phyloP scores from a whole-genome alignment of 2,888 invertebrate genomes.

The Scaeva pyrastri region DNA sequence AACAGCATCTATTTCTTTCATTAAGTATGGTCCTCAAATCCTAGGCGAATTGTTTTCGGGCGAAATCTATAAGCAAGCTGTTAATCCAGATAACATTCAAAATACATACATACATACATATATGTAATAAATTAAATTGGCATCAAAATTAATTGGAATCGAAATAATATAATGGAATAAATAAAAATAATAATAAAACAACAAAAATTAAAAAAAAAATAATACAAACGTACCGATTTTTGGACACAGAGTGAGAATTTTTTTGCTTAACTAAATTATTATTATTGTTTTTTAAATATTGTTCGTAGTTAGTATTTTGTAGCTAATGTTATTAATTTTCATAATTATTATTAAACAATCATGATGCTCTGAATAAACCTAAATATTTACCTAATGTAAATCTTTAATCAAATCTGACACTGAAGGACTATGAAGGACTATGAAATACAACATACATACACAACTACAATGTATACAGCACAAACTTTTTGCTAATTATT shows the following conservation, averaged over 20 bases:
- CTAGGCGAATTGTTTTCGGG: constrained; percentile 70
- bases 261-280: background rate
- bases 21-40: constrained; percentile 73
- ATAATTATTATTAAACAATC: no score
- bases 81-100: constrained; percentile 21
- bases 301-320: background rate
- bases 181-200: background rate
- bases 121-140: constrained; percentile 11
- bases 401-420: no score
- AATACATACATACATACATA: no score
- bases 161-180: constrained; percentile 2
- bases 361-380: no score
- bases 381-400: no score
- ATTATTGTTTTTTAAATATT: background rate
- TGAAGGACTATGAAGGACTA: no score
- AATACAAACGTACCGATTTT: background rate
- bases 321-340: no score
- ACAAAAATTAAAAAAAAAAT: background rate
- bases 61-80: constrained; percentile 61
- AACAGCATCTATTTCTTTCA: constrained; percentile 59
- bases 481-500: no score
- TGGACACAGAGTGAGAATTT: constrained; percentile 24
- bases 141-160: constrained; percentile 14
- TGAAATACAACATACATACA: no score
- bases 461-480: no score